Evolutionary conservation across 2,888 invertebrate species (phyloP).

Genomic region (Actias luna): DNA sequence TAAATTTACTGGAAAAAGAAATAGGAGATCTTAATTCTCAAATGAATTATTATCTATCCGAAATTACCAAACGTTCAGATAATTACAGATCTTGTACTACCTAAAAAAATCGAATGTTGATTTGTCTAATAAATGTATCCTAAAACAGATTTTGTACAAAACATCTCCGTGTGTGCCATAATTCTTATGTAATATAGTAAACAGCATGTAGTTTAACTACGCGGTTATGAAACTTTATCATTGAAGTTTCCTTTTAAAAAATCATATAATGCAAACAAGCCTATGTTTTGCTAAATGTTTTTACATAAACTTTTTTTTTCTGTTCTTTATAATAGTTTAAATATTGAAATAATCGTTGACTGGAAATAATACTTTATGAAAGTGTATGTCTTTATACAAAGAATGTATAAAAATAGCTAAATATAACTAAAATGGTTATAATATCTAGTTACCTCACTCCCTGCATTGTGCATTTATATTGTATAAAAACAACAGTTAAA

Average conservation of each 20-base stretch:
- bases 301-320: background rate
- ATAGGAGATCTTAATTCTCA: slow-evolving; percentile 83
- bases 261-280: background rate
- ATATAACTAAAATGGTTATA: background rate
- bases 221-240: background rate
- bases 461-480: background rate
- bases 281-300: background rate
- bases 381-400: background rate
- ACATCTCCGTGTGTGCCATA: slow-evolving; percentile 55
- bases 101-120: slow-evolving; percentile 34
- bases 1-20: slow-evolving; percentile 82
- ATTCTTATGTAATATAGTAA: slow-evolving; percentile 31
- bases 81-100: slow-evolving; percentile 83
- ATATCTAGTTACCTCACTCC: background rate
- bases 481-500: background rate
- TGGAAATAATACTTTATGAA: background rate
- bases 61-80: slow-evolving; percentile 83
- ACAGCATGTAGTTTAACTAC: slow-evolving; percentile 10
- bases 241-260: background rate
- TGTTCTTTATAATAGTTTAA: background rate
- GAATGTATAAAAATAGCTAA: background rate
- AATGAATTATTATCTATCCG: slow-evolving; percentile 84
- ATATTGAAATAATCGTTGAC: background rate
- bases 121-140: background rate
- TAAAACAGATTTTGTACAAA: slow-evolving; percentile 2